Base-by-base conservation (phyloP, 1,140 invertebrate genomes). In the Drosophila sechellia region DNA sequence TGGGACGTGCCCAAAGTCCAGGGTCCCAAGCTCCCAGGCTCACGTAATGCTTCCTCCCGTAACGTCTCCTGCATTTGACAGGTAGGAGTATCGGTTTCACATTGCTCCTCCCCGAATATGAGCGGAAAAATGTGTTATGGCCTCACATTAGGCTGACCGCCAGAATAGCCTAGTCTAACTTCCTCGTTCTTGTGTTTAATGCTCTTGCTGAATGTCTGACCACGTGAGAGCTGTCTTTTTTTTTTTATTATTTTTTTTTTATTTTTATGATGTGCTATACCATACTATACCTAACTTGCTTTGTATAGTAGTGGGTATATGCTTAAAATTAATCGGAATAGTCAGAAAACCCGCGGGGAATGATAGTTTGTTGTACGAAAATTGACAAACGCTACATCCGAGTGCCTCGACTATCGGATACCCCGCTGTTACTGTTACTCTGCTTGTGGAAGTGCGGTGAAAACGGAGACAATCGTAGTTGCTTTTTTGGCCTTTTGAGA, bases 31-130 rank as follows among this genome's bases (percentile, higher is more conserved):
- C 12, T 31, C 39, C 37, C 12, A 11, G 34, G 45, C 43, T 40
- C 66, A 69, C 63, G 64, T 70, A 70, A 69, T 69, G 35, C 40
- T 48, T 40, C 42, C 66, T 54, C 22, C 40, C 12, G 34, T 31
- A n/a, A 20, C 5, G 39, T 39, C 46, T 45, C 48, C 81, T 87
- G 84, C 63, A 49, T 79, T 77, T 87, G 83, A 87, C 83, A 87
- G 80, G 69, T 46, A 69, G 83, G 78, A 87, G 83, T 87, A 87
- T 87, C 84, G 83, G 79, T 86, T 87, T 81, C 75, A 81, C 81
- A 87, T 87, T 81, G 55, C 57, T 61, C 52, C 61, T 27, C 6
- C n/a, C 56, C 13, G 12, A 52, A 52, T 56, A 58, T 60, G 22
- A 40, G 34, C 59, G 40, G 54, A 55, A 70, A 48, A 25, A 48